Evolutionary conservation across 2,888 invertebrate species (phyloP), one percentile per base, ranked within the genome.

Genomic region (Myopa tessellatipennis): DNA sequence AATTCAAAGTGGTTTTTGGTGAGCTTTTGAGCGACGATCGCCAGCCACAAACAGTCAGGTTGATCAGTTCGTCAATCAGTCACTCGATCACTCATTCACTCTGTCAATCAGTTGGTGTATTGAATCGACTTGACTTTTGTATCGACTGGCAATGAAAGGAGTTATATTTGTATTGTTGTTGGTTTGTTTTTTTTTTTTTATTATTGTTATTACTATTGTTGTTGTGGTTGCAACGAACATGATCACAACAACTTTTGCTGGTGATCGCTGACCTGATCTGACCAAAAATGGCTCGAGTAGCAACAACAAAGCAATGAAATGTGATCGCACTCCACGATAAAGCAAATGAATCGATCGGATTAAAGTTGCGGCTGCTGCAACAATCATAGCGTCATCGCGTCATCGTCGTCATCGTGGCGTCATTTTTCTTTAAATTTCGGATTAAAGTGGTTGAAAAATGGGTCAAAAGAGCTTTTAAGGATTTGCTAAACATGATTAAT

Each of bases 211-310:
- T 73, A 63, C 34, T 45, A 4, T 2, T 14, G n/a, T 55, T 69
- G 26, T 4, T 74, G 65, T n/a, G 12, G 14, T 65, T 74, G 52
- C 65, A 68, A 68, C 40, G 34, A 70, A 36, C 70, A 55, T 50
- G 70, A 50, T 50, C 12, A 72, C 36, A 67, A 74, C 38, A 74
- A 58, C 67, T 58, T 55, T 68, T 69, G 65, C 38, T 55, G 55
- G 65, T 40, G 74, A 74, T 67, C 65, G 65, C 67, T 74, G 75
- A 75, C 75, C 75, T 69, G 75, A 45, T 69, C 75, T 68, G 75
- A 60, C 75, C 75, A 75, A 75, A 75, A 40, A 75, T 18, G 75
- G 69, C 60, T 73, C 45, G 63, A 45, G 34, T 34, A 73, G 61
- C 61, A 61, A 45, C 73, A 73, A 60, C 74, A 45, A 45, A 65